Conservation (phyloP, 1,140 invertebrate species). For the Trachymyrmex cornetzi region DNA sequence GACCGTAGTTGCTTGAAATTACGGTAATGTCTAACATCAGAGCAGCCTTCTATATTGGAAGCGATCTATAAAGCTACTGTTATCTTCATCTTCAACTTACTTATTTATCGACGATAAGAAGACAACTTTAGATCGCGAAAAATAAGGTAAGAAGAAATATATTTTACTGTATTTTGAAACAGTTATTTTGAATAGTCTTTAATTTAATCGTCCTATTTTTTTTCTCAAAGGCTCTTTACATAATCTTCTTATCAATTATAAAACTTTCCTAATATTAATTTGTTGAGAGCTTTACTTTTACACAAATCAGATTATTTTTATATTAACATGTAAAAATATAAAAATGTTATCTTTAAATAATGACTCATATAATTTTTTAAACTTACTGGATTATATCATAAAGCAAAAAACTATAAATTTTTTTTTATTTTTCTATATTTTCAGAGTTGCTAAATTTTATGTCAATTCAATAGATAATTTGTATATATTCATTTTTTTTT, state of each 20-base stretch:
- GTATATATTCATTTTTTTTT: conserved; percentile 2
- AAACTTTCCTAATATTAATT: neutral
- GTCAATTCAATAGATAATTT: neutral
- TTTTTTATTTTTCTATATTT: neutral
- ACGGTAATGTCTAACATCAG: neutral
- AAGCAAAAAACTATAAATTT: neutral
- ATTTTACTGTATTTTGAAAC: neutral
- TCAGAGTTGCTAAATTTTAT: conserved; percentile 4
- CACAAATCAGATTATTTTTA: neutral
- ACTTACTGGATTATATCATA: neutral
- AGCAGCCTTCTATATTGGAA: neutral
- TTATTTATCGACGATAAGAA: conserved; percentile 13
- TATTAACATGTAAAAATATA: neutral
- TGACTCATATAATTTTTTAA: neutral
- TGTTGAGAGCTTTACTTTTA: neutral
- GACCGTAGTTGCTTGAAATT: too few species aligned
- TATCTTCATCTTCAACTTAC: neutral
- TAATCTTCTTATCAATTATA: neutral
- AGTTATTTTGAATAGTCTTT: neutral
- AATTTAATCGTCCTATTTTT: neutral
- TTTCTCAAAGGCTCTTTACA: neutral
- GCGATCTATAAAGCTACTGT: neutral
- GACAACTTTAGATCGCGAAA: neutral
- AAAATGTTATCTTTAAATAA: conserved; percentile 5
- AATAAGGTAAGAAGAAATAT: conserved; percentile 35